These are phyloP conservation scores for Hymenochirus boettgeri DNA, from an alignment of 2,113 vertebrate genomes.

Conservation along the genomic window DNA sequence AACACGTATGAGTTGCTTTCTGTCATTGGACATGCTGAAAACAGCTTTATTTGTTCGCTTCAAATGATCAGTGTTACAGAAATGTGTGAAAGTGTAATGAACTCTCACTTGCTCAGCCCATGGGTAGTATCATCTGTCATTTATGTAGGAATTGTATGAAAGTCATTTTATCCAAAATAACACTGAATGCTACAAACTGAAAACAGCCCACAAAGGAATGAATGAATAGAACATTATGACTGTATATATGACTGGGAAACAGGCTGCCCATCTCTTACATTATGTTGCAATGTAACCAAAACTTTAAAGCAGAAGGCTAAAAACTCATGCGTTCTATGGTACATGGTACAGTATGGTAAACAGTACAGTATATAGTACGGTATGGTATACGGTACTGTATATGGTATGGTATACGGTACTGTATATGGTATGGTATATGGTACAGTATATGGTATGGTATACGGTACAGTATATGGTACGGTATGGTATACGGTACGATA, in stretches of 20 bases:
- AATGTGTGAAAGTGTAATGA: constrained; percentile 19
- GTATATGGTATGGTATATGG: too few species aligned
- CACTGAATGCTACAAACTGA: constrained; percentile 10
- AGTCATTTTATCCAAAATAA: constrained; percentile 6
- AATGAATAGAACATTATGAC: constrained; percentile 15
- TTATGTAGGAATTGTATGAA: background rate
- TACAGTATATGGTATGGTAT: too few species aligned
- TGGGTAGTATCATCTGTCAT: constrained; percentile 8
- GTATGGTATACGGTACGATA: too few species aligned
- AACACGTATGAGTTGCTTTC: constrained; percentile 54
- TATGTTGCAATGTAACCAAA: background rate
- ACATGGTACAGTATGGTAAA: too few species aligned
- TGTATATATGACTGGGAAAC: constrained; percentile 2
- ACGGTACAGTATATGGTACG: too few species aligned
- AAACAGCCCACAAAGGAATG: background rate
- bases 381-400: too few species aligned
- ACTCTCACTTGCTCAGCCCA: background rate
- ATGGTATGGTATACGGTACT: too few species aligned
- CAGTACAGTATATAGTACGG: too few species aligned
- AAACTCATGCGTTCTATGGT: too few species aligned
- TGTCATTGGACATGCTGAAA: constrained; percentile 2
- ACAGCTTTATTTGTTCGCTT: constrained; percentile 1
- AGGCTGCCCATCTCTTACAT: constrained; percentile 5
- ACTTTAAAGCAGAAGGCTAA: too few species aligned
- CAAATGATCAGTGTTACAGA: background rate